phyloP scores from a whole-genome alignment of 2,888 invertebrate genomes.

The Thecocarcelia acutangulata region DNA sequence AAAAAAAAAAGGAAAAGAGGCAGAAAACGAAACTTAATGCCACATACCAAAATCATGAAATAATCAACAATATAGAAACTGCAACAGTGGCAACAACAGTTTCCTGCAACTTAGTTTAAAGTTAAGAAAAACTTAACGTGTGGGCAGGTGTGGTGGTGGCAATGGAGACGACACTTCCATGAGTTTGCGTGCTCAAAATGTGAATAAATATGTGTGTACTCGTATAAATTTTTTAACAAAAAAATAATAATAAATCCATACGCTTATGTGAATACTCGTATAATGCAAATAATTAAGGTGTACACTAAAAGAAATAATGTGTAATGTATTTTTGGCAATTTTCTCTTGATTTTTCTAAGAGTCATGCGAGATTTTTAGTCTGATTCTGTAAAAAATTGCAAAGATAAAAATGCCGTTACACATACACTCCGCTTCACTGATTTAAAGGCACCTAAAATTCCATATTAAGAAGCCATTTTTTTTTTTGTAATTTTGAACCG shows the following conservation, averaged over 20 bases:
- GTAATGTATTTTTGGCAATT: no score
- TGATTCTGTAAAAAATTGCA: no score
- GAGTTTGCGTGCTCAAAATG: conserved; percentile 49
- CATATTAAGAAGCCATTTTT: no score
- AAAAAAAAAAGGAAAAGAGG: not conserved
- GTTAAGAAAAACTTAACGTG: conserved; percentile 46
- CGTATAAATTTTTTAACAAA: not conserved
- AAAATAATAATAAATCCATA: conserved; percentile 26
- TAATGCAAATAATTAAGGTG: not conserved
- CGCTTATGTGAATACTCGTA: not conserved
- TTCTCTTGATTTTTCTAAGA: no score
- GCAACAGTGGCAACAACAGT: conserved; percentile 18
- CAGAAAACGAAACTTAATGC: conserved; percentile 43
- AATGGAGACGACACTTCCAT: conserved; percentile 53
- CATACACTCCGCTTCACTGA: no score
- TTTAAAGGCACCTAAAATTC: no score
- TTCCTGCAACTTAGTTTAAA: conserved; percentile 31
- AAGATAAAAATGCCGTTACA: no score
- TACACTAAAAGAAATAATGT: conserved; percentile 15
- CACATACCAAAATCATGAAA: conserved; percentile 58
- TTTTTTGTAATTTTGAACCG: no score
- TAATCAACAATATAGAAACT: conserved; percentile 22
- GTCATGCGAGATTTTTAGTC: no score
- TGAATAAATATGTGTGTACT: conserved; percentile 13
- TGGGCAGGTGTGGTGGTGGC: conserved; percentile 68